Evolutionary conservation across 2,888 invertebrate genomes (phyloP), one percentile per base, ranked within the genome.

Genomic region (Hyposoter didymator): DNA sequence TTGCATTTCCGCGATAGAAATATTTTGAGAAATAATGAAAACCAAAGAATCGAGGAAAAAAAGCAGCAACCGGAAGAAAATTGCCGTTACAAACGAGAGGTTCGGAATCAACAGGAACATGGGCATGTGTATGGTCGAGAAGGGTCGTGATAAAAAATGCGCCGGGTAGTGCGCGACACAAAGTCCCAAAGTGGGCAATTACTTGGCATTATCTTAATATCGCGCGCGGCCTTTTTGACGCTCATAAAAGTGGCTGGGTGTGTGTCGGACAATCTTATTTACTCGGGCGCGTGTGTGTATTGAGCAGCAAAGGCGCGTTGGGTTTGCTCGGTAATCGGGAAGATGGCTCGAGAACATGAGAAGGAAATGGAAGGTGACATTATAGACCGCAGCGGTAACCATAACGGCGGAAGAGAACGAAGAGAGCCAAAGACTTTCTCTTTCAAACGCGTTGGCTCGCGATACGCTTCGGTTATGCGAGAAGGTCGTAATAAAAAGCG

Each of bases 161-260:
- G 66, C 76, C 43, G 78, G 32, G 47, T 32, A 72, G 73, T 64
- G 73, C 76, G 82, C 76, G 83, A 78, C 78, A 78, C 45, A 75
- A 72, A 75, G 67, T 47, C 64, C 70, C 69, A 83, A 85, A 83
- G 83, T 85, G 80, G 52, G 83, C 83, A 85, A 85, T 85, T 85
- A 85, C 83, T 83, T 78, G 85, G 80, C 83, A 85, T 85, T 85
- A 85, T 85, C 83, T 85, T 85, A 28, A 28, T 83, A 85, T 85
- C 85, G 85, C 79, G 70, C 76, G 67, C 72, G 28, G 82, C 76
- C 59, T 81, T 84, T 81, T 76, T 64, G 55, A 78, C 35, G 72
- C 75, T 80, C 79, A 62, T 74, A 78, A 85, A 32, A 76, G 76
- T 64, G 79, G 78, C 83, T 80, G 79, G 55, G 76, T 83, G 76